These are phyloP conservation scores for Mormyrus hasselquistii DNA, from an alignment of 2,797 vertebrate genomes.

Conservation along the genomic window DNA sequence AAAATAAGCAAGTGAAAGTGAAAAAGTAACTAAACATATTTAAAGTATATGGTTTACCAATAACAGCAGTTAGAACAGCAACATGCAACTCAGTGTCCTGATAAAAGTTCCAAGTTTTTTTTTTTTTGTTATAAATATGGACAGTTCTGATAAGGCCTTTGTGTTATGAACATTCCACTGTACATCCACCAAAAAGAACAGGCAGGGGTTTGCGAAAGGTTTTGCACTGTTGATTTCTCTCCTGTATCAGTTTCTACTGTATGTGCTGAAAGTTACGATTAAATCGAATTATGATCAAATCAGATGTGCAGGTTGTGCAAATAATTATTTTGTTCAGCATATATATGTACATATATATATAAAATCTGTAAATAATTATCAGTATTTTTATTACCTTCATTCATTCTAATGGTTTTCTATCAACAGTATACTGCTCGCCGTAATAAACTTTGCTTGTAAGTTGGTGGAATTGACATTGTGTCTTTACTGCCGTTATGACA, in stretches of 20 bases:
- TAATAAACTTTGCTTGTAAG: constrained; percentile 52
- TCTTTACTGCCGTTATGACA: constrained; percentile 35
- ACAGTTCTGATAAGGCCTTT: constrained; percentile 54
- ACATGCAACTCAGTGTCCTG: constrained; percentile 15
- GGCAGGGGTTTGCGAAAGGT: constrained; percentile 73
- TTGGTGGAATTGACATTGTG: constrained; percentile 38
- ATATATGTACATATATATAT: constrained; percentile 18
- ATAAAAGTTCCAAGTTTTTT: constrained; percentile 8
- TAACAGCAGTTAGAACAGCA: neutral
- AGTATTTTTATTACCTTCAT: constrained; percentile 69
- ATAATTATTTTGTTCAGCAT: constrained; percentile 40
- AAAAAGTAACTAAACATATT: constrained; percentile 15
- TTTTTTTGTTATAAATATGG: constrained; percentile 28
- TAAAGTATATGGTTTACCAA: neutral
- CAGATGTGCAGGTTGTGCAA: constrained; percentile 44
- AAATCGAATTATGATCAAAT: constrained; percentile 51
- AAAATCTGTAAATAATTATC: constrained; percentile 79
- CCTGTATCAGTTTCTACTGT: constrained; percentile 61
- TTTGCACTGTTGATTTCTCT: constrained; percentile 81
- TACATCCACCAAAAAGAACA: constrained; percentile 57
- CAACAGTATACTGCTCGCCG: constrained; percentile 47
- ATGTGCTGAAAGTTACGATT: constrained; percentile 50
- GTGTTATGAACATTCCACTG: constrained; percentile 77
- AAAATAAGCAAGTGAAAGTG: constrained; percentile 23
- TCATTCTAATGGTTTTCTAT: constrained; percentile 57